Evolutionary conservation across 1,140 invertebrate genomes (phyloP).

Genomic region (Atopsyche davidsoni): DNA sequence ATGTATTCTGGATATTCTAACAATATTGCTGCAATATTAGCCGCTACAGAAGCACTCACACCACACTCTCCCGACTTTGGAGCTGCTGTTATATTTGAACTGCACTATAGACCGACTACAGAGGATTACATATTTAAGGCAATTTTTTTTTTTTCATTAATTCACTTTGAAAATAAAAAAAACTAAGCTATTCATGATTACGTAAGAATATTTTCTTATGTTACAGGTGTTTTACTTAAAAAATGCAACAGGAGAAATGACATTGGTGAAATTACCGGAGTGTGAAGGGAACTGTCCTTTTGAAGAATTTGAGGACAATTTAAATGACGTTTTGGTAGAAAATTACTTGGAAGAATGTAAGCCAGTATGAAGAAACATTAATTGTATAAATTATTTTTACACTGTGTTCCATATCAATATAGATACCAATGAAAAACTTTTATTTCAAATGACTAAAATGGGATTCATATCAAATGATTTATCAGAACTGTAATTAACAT

Average conservation of each 20-base stretch:
- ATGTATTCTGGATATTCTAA: constrained; percentile 43
- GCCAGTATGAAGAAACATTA: constrained; percentile 16
- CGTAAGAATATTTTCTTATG: constrained; percentile 10
- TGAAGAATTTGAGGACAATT: constrained; percentile 41
- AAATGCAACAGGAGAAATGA: constrained; percentile 42
- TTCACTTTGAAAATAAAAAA: constrained; percentile 4
- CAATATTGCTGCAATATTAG: constrained; percentile 40
- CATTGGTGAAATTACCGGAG: constrained; percentile 43
- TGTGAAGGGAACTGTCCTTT: constrained; percentile 42
- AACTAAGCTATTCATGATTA: background rate
- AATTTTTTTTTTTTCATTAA: constrained; percentile 1
- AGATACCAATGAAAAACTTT: too few relatives aligned
- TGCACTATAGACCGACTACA: constrained; percentile 33
- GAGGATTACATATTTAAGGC: constrained; percentile 24
- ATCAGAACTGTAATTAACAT: too few relatives aligned
- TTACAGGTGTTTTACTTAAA: constrained; percentile 47
- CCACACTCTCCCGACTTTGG: constrained; percentile 42
- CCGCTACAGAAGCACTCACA: constrained; percentile 39
- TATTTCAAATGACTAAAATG: too few relatives aligned
- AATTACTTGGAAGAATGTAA: constrained; percentile 44
- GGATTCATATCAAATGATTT: too few relatives aligned
- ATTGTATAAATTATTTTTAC: too few relatives aligned
- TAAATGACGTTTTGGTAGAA: constrained; percentile 39
- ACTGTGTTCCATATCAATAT: too few relatives aligned
- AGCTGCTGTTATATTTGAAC: constrained; percentile 40